phyloP scores from a whole-genome alignment of 2,797 vertebrate genomes.

The Heterohyrax brucei region DNA sequence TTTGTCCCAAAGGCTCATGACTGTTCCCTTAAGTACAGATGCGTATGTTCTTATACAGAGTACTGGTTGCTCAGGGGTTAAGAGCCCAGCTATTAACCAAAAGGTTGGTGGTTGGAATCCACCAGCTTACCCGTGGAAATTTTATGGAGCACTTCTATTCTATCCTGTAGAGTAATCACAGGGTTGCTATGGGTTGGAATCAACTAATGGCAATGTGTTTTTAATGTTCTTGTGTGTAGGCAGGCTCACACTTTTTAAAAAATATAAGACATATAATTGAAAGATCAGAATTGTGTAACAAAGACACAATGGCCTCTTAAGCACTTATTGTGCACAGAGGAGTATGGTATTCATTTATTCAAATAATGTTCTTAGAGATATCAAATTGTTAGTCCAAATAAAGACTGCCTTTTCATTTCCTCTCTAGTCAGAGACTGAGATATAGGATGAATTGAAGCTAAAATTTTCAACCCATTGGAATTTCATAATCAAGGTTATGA shows the following conservation, averaged over 20 bases:
- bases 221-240: neutral
- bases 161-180: too few relatives aligned
- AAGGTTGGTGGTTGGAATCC: too few relatives aligned
- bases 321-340: neutral
- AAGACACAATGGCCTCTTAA: neutral
- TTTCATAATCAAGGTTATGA: slow-evolving; percentile 31
- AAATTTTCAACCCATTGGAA: neutral
- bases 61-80: too few relatives aligned
- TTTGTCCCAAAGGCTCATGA: slow-evolving; percentile 78
- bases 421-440: neutral
- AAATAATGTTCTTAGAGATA: neutral
- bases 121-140: too few relatives aligned
- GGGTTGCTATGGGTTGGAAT: too few relatives aligned
- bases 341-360: neutral
- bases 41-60: neutral
- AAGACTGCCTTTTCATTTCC: neutral
- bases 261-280: neutral
- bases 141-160: too few relatives aligned
- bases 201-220: too few relatives aligned
- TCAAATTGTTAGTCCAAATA: slow-evolving; percentile 11
- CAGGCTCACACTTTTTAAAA: neutral
- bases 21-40: slow-evolving; percentile 69
- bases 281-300: neutral
- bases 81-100: too few relatives aligned
- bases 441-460: neutral